phyloP scores from a whole-genome alignment of 2,888 invertebrate genomes.

The Mythimna loreyi region DNA sequence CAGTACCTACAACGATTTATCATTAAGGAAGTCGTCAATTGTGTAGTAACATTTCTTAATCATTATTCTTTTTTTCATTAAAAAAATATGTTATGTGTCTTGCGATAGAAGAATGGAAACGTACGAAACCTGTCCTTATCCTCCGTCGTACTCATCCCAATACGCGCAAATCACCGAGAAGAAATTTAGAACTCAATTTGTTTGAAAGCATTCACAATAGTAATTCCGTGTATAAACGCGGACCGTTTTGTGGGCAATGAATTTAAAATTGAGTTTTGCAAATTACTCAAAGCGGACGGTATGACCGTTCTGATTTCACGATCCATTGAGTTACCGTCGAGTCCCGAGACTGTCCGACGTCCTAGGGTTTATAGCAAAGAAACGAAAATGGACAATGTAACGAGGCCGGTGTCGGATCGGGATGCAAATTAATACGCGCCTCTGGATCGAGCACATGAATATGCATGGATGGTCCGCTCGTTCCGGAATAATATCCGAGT shows the following conservation, averaged over 20 bases:
- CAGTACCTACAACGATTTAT: too few species aligned
- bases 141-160: constrained; percentile 2
- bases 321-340: constrained; percentile 74
- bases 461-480: constrained; percentile 84
- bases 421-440: constrained; percentile 90
- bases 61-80: too few species aligned
- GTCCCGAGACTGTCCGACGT: constrained; percentile 67
- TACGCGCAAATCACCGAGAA: constrained; percentile 34
- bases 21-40: too few species aligned
- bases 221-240: constrained; percentile 47
- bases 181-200: constrained; percentile 31
- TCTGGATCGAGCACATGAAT: constrained; percentile 87
- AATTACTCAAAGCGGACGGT: constrained; percentile 64
- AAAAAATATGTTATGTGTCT: too few species aligned
- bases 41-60: too few species aligned
- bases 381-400: constrained; percentile 85
- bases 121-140: constrained; percentile 8
- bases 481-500: constrained; percentile 85
- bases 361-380: constrained; percentile 78
- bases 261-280: constrained; percentile 61
- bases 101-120: constrained; percentile 8
- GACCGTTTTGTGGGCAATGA: constrained; percentile 55
- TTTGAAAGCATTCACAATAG: constrained; percentile 51
- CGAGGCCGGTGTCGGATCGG: constrained; percentile 80
- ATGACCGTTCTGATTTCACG: constrained; percentile 73